Conservation (phyloP, 2,113 vertebrate genomes). For the Hydropotes inermis region DNA sequence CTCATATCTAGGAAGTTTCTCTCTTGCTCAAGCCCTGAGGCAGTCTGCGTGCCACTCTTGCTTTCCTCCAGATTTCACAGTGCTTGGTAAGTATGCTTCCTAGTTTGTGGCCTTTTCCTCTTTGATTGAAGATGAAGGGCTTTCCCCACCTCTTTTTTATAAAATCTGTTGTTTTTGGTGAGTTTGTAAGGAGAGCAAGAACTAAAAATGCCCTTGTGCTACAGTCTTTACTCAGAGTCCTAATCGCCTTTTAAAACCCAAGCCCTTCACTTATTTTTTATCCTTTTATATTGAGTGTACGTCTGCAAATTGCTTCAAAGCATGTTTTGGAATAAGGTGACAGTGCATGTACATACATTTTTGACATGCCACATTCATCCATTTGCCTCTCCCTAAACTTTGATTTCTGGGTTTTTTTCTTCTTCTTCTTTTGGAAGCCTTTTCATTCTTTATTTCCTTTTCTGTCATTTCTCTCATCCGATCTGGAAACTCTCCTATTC, state of each 20-base stretch:
- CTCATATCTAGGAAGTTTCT: not conserved
- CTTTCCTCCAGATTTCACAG: not conserved
- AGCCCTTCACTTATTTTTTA: not conserved
- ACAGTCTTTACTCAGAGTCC: not conserved
- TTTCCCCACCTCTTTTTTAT: not conserved
- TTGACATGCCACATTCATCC: not conserved
- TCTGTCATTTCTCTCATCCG: constrained; percentile 5
- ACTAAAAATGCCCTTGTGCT: not conserved
- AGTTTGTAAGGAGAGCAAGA: not conserved
- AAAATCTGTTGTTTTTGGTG: not conserved
- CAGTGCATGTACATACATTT: not conserved
- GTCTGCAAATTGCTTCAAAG: not conserved
- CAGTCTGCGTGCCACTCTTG: not conserved
- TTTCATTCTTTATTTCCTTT: not conserved
- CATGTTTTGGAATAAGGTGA: not conserved
- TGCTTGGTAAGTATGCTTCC: not conserved
- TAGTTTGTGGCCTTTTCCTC: not conserved
- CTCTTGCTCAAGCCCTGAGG: not conserved
- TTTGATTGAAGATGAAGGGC: not conserved
- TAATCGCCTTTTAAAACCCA: not conserved
- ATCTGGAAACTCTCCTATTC: not conserved
- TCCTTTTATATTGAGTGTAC: not conserved
- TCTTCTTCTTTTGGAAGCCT: not conserved
- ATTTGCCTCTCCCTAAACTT: not conserved
- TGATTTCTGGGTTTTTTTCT: not conserved